Base-by-base conservation (phyloP, 2,113 vertebrate genomes). In the Megatriorchis doriae region DNA sequence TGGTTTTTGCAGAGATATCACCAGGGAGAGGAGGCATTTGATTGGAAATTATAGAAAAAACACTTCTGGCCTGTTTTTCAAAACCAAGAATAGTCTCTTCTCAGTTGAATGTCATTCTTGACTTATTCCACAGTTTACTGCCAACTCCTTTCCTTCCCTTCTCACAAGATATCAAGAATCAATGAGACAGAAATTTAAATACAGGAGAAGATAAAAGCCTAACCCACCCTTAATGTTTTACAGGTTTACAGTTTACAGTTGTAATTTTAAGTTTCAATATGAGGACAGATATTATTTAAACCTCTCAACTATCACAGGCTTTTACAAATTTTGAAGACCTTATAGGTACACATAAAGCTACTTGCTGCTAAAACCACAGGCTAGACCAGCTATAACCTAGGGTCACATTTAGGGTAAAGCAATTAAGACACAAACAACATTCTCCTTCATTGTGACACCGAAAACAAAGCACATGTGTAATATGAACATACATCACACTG, bases 161-260 rank as follows among this genome's bases (percentile, higher is more conserved):
- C 77, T 84, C 43, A 79, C 31, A 86, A 74, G 63, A 55, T 38
- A 89, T 31, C 20, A 83, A 72, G 55, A 80, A 86, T 67, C 86
- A 96, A 96, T 62, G 77, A 93, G 61, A 86, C 55, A 83, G 34
- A 93, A 94, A 48, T 71, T 94, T 90, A 96, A 96, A 91, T 43
- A 94, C 53, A 20, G 27, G 42, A 91, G 32, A 71, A 81, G 48
- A 90, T 38, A 93, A 93, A 91, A 94, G 77, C 22, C 62, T 82
- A 93, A 68, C 9, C 22, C 13, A 56, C 7, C 16, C 58, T 38
- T 87, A 52, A 87, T 50, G 23, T 93, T 94, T 94, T 73, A 87
- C 10, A 81, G 52, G 45, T 81, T 84, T 79, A 92, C 26, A 86
- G 68, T 78, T 90, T 86, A 84, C 58, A 89, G 43, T 27, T 58